Evolutionary conservation across 2,113 vertebrate genomes (phyloP).

Genomic region (Cavia aperea): DNA sequence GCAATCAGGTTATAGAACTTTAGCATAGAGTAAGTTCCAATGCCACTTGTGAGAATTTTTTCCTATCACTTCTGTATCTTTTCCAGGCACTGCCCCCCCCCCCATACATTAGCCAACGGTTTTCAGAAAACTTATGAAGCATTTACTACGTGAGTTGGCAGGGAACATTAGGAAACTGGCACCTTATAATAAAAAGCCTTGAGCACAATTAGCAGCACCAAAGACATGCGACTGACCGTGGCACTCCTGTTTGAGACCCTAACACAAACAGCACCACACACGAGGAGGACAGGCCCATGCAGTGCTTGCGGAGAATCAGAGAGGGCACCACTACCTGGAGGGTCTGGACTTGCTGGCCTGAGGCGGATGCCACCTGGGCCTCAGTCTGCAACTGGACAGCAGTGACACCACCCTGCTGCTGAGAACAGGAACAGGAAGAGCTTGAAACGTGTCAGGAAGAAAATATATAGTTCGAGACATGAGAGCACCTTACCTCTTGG

Average conservation of each 20-base stretch:
- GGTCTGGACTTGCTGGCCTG: conserved; percentile 99
- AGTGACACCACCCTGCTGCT: conserved; percentile 98
- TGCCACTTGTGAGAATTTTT: conserved; percentile 26
- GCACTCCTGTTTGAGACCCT: conserved; percentile 58
- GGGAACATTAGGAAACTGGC: conserved; percentile 29
- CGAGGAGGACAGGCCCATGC: conserved; percentile 75
- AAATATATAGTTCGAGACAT: conserved; percentile 69
- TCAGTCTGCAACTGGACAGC: conserved; percentile 99
- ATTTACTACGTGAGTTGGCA: background rate
- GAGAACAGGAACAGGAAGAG: conserved; percentile 87
- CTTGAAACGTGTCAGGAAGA: conserved; percentile 75
- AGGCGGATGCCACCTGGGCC: conserved; percentile 94
- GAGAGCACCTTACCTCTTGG: conserved; percentile 61
- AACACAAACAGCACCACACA: conserved; percentile 75
- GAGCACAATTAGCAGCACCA: conserved; percentile 56
- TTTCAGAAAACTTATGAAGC: conserved; percentile 31
- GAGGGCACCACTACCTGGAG: conserved; percentile 99
- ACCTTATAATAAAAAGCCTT: conserved; percentile 15
- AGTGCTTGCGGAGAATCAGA: conserved; percentile 79
- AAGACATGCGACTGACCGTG: conserved; percentile 57
- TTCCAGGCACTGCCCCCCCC: conserved; percentile 5
- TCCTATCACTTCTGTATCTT: background rate
- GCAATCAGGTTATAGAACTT: background rate
- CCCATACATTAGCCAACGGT: conserved; percentile 6
- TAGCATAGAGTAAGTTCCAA: background rate